phyloP scores from a whole-genome alignment of 2,797 vertebrate genomes.

The Enteromius paludinosus region DNA sequence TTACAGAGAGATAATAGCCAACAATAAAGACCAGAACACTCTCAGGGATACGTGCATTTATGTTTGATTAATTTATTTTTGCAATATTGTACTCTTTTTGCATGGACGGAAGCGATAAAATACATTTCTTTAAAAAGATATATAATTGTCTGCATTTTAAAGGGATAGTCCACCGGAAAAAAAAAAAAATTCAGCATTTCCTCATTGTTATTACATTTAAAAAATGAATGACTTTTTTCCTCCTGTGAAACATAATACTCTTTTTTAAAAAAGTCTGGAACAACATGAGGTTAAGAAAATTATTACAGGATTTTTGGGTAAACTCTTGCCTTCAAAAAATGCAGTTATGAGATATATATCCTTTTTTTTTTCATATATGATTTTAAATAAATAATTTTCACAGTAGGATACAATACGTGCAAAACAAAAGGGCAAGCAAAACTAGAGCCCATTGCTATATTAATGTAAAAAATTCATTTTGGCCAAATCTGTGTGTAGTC shows the following conservation, averaged over 20 bases:
- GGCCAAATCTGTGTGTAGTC: conserved; percentile 65
- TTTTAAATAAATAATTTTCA: neutral
- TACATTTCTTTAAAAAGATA: neutral
- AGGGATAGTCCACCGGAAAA: neutral
- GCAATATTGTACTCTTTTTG: neutral
- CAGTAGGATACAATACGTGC: neutral
- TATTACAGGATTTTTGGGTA: neutral
- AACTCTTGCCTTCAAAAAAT: neutral
- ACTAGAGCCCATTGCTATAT: neutral
- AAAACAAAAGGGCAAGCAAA: neutral
- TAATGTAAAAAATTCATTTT: conserved; percentile 1
- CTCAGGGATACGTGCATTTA: neutral
- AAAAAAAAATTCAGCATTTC: neutral
- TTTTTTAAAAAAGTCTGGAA: neutral
- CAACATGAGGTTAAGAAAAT: neutral
- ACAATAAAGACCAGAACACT: neutral
- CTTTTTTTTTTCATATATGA: neutral
- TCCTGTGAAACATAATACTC: neutral
- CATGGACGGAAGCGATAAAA: neutral
- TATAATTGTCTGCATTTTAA: neutral
- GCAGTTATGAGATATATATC: neutral
- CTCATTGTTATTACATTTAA: neutral
- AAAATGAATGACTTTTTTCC: neutral
- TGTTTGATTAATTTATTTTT: neutral
- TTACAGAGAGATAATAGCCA: neutral